Conservation (phyloP, 2,113 vertebrate genomes). For the Paraplagusia blochii region DNA sequence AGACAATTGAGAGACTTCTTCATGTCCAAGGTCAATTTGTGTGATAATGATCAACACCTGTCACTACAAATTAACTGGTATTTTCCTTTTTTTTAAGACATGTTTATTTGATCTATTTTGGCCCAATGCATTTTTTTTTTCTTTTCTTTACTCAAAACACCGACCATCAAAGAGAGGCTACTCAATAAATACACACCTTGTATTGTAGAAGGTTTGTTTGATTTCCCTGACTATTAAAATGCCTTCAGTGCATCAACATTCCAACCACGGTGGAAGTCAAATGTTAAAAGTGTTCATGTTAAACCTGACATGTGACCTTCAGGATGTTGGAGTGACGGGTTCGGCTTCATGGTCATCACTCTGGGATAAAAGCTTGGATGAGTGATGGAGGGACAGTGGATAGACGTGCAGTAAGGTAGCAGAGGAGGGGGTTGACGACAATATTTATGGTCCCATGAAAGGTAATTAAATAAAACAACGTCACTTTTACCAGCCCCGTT, state of each 20-base stretch:
- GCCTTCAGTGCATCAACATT: too few relatives aligned
- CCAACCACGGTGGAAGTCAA: neutral
- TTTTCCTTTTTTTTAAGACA: neutral
- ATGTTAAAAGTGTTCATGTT: conserved; percentile 31
- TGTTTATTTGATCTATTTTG: neutral
- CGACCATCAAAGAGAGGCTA: neutral
- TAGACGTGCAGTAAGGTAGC: neutral
- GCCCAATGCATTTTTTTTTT: too few relatives aligned
- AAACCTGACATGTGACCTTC: conserved; percentile 36
- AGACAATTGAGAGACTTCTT: neutral
- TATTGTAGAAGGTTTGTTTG: conserved; percentile 1
- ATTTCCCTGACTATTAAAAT: neutral
- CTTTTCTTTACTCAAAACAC: too few relatives aligned
- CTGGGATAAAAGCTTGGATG: conserved; percentile 3
- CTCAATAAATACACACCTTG: conserved; percentile 1
- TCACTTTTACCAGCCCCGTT: conserved; percentile 36
- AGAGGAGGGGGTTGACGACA: conserved; percentile 8
- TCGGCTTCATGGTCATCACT: conserved; percentile 19
- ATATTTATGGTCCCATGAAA: conserved; percentile 47
- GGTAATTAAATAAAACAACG: conserved; percentile 37
- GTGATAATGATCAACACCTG: neutral
- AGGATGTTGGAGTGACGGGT: conserved; percentile 12
- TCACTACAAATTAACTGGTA: neutral
- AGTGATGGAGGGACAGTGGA: conserved; percentile 10
- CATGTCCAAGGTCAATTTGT: neutral